These are phyloP conservation scores for Ctenoplectra terminalis DNA, from an alignment of 1,140 invertebrate species.

Conservation along the genomic window DNA sequence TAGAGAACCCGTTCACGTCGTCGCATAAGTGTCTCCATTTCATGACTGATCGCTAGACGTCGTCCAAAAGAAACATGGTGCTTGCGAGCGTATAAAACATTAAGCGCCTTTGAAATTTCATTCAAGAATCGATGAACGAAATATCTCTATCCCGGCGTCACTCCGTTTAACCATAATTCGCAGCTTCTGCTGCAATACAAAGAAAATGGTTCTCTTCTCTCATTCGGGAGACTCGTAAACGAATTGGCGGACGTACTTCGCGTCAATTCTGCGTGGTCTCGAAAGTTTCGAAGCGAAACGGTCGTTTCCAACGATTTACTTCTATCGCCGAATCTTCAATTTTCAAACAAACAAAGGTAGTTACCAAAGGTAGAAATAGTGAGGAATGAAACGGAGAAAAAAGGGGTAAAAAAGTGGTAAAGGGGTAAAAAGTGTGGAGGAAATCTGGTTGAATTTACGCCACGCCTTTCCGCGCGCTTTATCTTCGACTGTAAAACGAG, in stretches of 20 bases:
- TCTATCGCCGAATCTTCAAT: background rate
- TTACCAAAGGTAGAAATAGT: conserved; percentile 1
- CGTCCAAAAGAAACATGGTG: too few species aligned
- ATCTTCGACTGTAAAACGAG: background rate
- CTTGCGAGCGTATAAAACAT: too few species aligned
- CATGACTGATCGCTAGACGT: background rate
- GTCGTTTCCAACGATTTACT: background rate
- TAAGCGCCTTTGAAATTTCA: too few species aligned
- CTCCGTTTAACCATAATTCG: background rate
- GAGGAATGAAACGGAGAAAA: too few species aligned
- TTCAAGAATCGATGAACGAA: too few species aligned
- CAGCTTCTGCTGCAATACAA: too few species aligned
- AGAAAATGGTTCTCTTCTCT: background rate
- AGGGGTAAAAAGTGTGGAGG: background rate
- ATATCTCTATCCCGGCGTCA: too few species aligned
- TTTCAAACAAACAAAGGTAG: conserved; percentile 9
- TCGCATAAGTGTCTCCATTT: background rate
- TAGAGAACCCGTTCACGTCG: background rate
- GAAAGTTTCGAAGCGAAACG: too few species aligned
- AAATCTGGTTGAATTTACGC: conserved; percentile 7
- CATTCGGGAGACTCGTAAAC: background rate
- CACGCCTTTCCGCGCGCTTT: background rate
- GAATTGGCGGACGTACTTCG: conserved; percentile 19
- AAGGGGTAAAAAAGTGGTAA: background rate
- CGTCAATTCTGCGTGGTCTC: conserved; percentile 31